phyloP scores from a whole-genome alignment of 2,888 invertebrate genomes.

The Hyalella azteca region DNA sequence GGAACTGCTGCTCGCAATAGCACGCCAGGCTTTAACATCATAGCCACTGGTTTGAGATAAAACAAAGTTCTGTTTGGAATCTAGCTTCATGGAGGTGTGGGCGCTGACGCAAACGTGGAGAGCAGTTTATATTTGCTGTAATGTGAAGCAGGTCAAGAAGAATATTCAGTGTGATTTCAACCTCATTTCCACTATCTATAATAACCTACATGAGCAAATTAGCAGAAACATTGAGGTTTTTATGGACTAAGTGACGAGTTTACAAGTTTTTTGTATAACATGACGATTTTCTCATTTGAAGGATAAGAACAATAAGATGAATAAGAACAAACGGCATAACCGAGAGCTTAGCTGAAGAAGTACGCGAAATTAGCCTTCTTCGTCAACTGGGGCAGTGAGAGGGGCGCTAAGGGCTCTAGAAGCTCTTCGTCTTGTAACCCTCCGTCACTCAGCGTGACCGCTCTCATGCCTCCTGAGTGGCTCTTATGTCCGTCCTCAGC shows the following conservation, averaged over 20 bases:
- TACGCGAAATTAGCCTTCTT: slow-evolving; percentile 1
- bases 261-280: too few relatives aligned
- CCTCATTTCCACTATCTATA: too few relatives aligned
- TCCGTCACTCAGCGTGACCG: slow-evolving; percentile 27
- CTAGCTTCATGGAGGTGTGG: slow-evolving; percentile 31
- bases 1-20: slow-evolving; percentile 9
- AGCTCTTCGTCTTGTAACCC: slow-evolving; percentile 7
- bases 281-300: too few relatives aligned
- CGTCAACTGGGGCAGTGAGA: background rate
- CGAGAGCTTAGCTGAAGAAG: background rate
- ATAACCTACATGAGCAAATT: too few relatives aligned
- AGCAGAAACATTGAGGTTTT: too few relatives aligned
- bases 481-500: background rate
- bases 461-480: slow-evolving; percentile 6
- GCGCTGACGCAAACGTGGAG: background rate
- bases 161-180: too few relatives aligned
- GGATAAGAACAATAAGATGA: too few relatives aligned
- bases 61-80: slow-evolving; percentile 27
- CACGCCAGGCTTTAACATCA: slow-evolving; percentile 27
- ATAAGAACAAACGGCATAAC: background rate
- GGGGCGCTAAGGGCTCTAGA: background rate
- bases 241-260: too few relatives aligned
- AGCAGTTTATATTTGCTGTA: slow-evolving; percentile 2
- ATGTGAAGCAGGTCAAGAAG: background rate
- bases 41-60: slow-evolving; percentile 13